These are phyloP conservation scores for Leucoraja erinaceus DNA, from an alignment of 2,113 vertebrate genomes.

Conservation along the genomic window DNA sequence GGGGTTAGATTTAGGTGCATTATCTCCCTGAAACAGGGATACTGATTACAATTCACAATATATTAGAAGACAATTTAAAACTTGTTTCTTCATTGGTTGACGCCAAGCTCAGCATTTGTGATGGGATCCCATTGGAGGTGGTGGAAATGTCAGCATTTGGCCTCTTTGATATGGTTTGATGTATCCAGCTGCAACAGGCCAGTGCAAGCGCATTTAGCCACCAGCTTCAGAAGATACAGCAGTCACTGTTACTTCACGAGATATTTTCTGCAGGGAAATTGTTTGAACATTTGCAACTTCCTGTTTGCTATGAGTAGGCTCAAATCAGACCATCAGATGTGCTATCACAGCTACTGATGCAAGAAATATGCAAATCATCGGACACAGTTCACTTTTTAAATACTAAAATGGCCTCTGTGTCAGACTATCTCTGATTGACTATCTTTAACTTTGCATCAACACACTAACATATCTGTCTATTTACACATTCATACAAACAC, in stretches of 20 bases:
- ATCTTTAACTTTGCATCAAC: not conserved
- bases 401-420: not conserved
- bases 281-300: not conserved
- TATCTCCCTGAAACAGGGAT: not conserved
- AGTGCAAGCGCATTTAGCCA: not conserved
- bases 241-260: not conserved
- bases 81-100: not conserved
- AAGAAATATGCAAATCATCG: slow-evolving; percentile 19
- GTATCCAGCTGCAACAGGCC: not conserved
- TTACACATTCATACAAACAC: not conserved
- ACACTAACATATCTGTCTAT: not conserved
- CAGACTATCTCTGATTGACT: not conserved
- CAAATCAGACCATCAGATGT: not conserved
- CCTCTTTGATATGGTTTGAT: not conserved
- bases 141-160: not conserved
- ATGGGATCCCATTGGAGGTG: no score
- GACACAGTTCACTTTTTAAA: slow-evolving; percentile 25
- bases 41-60: not conserved
- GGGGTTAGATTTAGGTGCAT: not conserved
- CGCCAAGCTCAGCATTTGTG: not conserved
- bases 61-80: not conserved
- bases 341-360: slow-evolving; percentile 21
- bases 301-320: slow-evolving; percentile 9
- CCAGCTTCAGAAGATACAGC: not conserved
- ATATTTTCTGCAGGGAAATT: not conserved